Conservation (phyloP, 2,888 invertebrate genomes). For the Unio delphinus region DNA sequence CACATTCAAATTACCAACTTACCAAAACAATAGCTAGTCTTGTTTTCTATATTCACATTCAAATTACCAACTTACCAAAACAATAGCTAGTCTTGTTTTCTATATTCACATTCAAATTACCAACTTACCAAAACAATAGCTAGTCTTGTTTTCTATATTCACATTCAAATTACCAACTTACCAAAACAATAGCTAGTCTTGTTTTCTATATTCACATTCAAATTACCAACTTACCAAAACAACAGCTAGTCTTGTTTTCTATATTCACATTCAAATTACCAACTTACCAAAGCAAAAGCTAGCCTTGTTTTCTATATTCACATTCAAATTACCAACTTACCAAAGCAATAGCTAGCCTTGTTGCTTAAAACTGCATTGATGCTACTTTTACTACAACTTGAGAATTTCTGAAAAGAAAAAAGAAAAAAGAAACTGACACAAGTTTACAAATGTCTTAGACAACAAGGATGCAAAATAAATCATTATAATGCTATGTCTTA, state of each 20-base stretch:
- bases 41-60: not conserved
- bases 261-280: not conserved
- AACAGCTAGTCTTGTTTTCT: not conserved
- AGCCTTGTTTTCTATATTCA: not conserved
- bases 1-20: not conserved
- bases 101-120: not conserved
- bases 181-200: not conserved
- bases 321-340: slow-evolving; percentile 1
- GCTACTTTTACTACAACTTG: slow-evolving; percentile 1
- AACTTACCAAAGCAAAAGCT: slow-evolving; percentile 1
- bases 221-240: not conserved
- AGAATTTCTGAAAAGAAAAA: slow-evolving; percentile 6
- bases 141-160: not conserved
- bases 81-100: not conserved
- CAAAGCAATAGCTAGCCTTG: not conserved
- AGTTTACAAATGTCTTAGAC: not conserved
- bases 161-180: not conserved
- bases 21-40: slow-evolving; percentile 1
- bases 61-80: not conserved
- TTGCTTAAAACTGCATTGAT: slow-evolving; percentile 2
- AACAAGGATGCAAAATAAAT: not conserved
- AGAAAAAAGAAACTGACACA: not conserved
- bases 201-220: not conserved
- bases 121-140: not conserved
- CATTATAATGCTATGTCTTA: no score